Evolutionary conservation across 2,797 vertebrate genomes (phyloP).

Genomic region (Anolis apletophallus): DNA sequence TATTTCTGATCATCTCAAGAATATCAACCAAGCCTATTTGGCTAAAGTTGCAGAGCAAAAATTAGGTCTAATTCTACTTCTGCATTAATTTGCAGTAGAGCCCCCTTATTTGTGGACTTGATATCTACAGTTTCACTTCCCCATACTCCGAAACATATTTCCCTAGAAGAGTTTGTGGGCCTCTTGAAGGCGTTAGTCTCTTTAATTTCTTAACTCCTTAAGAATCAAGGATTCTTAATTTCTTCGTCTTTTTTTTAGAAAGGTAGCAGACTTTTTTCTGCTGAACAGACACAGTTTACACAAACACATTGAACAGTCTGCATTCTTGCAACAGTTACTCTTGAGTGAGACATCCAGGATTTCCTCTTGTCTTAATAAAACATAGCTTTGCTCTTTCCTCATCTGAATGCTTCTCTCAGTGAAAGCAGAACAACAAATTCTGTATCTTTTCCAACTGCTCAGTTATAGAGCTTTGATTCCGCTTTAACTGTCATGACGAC

Average conservation of each 20-base stretch:
- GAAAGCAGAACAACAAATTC: background rate
- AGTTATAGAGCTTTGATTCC: too few species aligned
- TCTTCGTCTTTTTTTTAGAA: background rate
- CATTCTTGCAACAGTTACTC: background rate
- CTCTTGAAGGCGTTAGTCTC: too few species aligned
- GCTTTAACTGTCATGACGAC: too few species aligned
- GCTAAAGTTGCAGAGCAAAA: slow-evolving; percentile 36
- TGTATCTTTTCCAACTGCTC: too few species aligned
- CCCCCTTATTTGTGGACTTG: too few species aligned
- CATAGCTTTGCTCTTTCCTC: background rate
- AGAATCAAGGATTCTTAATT: background rate
- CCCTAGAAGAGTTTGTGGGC: too few species aligned
- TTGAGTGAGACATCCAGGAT: background rate
- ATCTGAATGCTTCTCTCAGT: background rate
- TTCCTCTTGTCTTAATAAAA: background rate
- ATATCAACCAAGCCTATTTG: slow-evolving; percentile 38
- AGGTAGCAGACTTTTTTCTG: background rate
- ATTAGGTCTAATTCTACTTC: background rate
- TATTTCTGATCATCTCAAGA: slow-evolving; percentile 26
- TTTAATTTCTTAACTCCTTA: background rate
- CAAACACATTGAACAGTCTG: background rate
- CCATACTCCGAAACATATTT: too few species aligned
- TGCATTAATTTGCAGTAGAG: background rate
- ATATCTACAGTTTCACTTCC: too few species aligned
- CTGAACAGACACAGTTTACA: background rate